Conservation (phyloP, 2,888 invertebrate species). For the Machimus rusticus region DNA sequence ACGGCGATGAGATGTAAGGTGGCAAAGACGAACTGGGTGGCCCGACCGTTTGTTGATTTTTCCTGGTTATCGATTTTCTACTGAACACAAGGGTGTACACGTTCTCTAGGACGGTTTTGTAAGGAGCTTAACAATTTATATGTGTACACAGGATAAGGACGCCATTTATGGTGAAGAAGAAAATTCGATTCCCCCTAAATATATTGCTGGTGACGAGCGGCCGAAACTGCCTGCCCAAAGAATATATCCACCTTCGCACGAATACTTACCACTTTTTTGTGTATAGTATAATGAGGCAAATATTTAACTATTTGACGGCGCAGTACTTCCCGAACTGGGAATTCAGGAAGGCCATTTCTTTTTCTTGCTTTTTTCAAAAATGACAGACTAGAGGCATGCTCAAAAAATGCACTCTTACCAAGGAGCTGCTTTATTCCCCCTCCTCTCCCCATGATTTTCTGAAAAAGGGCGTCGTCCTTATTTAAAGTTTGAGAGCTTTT, state of each 20-base stretch:
- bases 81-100: conserved; percentile 23
- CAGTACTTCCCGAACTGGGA: background rate
- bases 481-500: background rate
- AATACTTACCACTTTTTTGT: background rate
- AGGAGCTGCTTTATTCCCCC: background rate
- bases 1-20: background rate
- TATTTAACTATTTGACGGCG: background rate
- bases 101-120: conserved; percentile 22
- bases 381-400: conserved; percentile 14
- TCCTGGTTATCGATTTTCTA: conserved; percentile 35
- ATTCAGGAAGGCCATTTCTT: background rate
- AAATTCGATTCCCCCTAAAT: conserved; percentile 15
- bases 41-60: conserved; percentile 31
- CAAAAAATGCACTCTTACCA: conserved; percentile 10
- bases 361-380: background rate
- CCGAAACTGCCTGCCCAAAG: background rate
- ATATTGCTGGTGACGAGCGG: background rate
- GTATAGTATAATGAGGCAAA: background rate
- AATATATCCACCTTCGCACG: background rate
- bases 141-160: conserved; percentile 8
- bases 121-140: conserved; percentile 31
- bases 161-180: conserved; percentile 27
- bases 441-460: background rate
- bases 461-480: conserved; percentile 7
- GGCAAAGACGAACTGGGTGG: background rate